A percentile compares a stretch with the other conserved stretches of the same genome.
phyloP scores from a whole-genome alignment of 2,888 invertebrate species.

The Tupiocoris notatus region DNA sequence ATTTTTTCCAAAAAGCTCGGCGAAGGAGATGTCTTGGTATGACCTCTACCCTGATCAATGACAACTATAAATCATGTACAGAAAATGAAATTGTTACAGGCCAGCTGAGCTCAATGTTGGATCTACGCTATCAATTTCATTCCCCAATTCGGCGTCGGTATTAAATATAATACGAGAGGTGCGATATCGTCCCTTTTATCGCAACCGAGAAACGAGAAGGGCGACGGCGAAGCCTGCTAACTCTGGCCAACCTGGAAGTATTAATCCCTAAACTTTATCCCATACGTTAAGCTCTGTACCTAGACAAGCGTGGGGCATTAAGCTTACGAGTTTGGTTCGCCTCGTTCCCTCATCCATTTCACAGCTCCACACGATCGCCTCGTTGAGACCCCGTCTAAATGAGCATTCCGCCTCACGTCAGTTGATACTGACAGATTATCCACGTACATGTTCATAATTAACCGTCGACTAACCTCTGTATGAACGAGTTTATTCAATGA shows the following conservation, averaged over 20 bases:
- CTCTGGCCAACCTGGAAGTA: background rate
- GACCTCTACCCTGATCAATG: no score
- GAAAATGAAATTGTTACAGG: no score
- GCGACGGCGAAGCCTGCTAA: background rate
- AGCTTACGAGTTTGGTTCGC: background rate
- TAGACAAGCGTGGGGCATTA: background rate
- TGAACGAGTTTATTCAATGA: background rate
- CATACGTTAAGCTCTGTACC: background rate
- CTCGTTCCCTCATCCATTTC: background rate
- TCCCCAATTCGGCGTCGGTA: no score
- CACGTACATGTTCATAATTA: background rate
- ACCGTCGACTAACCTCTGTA: background rate
- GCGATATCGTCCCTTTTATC: no score
- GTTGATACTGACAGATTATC: background rate
- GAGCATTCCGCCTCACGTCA: background rate
- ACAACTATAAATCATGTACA: no score
- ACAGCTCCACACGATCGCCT: background rate
- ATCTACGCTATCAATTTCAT: no score
- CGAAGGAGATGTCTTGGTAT: no score
- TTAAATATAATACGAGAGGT: no score
- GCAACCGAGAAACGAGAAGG: no score
- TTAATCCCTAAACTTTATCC: background rate
- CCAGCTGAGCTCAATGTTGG: no score
- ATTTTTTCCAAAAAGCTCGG: no score
- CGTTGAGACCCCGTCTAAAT: background rate